Conservation (phyloP, 2,888 invertebrate species). For the Trachelus iudaicus region DNA sequence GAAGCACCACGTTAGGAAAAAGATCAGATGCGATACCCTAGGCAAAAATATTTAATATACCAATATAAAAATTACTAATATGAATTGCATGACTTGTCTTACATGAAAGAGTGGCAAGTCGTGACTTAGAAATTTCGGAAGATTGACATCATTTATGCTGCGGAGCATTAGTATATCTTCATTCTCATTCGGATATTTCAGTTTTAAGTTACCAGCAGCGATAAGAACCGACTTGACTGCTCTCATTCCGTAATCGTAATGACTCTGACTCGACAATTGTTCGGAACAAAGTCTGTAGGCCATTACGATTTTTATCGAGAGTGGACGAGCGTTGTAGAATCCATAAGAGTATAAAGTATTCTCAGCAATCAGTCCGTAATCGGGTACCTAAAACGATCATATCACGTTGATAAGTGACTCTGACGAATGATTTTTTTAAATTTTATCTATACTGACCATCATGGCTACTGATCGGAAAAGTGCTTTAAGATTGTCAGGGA, state of each 20-base stretch:
- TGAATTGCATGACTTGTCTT: constrained; percentile 10
- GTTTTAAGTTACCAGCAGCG: constrained; percentile 74
- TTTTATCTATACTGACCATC: constrained; percentile 67
- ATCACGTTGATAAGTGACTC: not conserved
- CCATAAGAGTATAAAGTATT: constrained; percentile 74
- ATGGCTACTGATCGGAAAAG: constrained; percentile 73
- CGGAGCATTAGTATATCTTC: constrained; percentile 72
- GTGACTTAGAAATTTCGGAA: constrained; percentile 73
- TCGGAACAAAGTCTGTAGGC: constrained; percentile 74
- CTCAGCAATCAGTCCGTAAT: constrained; percentile 73
- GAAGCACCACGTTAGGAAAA: constrained; percentile 71
- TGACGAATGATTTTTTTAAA: not conserved
- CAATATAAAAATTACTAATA: not conserved
- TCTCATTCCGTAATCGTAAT: constrained; percentile 78
- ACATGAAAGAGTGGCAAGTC: constrained; percentile 71
- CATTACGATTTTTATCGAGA: constrained; percentile 75
- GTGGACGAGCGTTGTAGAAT: constrained; percentile 70
- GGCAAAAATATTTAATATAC: constrained; percentile 38
- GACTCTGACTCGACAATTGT: constrained; percentile 73
- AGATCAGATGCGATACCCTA: constrained; percentile 75
- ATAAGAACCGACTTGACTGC: constrained; percentile 74
- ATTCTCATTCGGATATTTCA: constrained; percentile 71
- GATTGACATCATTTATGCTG: constrained; percentile 75
- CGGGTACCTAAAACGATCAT: constrained; percentile 66
- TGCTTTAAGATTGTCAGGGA: constrained; percentile 73